Base-by-base conservation (phyloP, 2,113 vertebrate species). In the Oryzias celebensis region DNA sequence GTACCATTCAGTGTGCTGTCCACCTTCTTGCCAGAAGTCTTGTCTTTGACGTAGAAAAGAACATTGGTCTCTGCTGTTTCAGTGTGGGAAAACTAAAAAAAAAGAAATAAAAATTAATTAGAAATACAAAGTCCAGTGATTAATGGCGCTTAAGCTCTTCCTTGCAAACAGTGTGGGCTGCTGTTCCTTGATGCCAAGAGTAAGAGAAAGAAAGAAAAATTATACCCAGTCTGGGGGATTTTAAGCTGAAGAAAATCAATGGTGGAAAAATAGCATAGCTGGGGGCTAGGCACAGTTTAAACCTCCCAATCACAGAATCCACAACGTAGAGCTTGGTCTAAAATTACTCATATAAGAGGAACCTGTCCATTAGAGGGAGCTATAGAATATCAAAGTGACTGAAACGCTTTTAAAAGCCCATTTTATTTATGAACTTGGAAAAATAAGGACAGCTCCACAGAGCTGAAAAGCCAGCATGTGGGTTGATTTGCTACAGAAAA, bases 1-100 rank as follows among this genome's bases (percentile, higher is more conserved):
- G 71, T 87, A 98, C 96, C 95, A 48, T 93, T 93, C 22, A 98
- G 85, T 24, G 89, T 94, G 90, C 96, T 98, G 93, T 98, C 96
- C 61, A 98, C 94, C 76, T 94, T 94, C 85, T 92, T 93, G 24
- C 87, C 81, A 31, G 91, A 91, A 59, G 79, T 28, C 6, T 91
- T 92, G 68, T 91, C 90, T 89, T 91, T 95, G 74, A 97, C 81
- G 13, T 92, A 95, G 81, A 98, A 93, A 57, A 92, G 89, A 79
- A 98, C 81, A 64, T 75, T 92, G 71, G 93, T 81, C 6, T 94
- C 95, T 52, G 94, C 94, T 46, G 92, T 93, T 87, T 91, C 88
- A 36, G 93, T 88, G 1, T 92, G 92, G 68, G 91, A 91, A 80
- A 97, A 93, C 96, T 98, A 80, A 68, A 69, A 65, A 72, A 85